Percentiles rank a stretch among this genome's conserved stretches.
Evolutionary conservation across 2,888 invertebrate genomes (phyloP).

Genomic region (Drosophila maculinotata): DNA sequence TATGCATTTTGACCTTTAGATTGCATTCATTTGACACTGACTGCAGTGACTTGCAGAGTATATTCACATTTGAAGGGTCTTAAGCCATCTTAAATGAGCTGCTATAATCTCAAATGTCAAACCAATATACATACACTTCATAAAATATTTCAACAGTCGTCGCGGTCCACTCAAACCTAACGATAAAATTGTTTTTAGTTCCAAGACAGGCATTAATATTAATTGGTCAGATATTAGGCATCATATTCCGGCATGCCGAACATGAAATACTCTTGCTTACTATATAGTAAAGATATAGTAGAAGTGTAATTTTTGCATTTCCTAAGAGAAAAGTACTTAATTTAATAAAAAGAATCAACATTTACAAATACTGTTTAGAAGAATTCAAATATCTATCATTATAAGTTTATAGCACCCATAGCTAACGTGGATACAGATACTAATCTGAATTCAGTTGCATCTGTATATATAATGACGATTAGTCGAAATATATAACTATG

Average conservation of each 20-base stretch:
- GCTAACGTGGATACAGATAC: neutral
- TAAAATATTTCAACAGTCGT: no score
- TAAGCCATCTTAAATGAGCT: neutral
- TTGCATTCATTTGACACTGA: neutral
- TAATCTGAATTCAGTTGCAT: neutral
- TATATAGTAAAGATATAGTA: neutral
- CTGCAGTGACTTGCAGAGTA: neutral
- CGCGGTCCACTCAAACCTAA: slow-evolving; percentile 9
- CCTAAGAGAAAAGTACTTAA: no score
- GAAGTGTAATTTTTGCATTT: no score
- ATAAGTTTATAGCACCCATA: neutral
- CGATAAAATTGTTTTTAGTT: no score
- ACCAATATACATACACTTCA: slow-evolving; percentile 14
- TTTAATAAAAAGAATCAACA: neutral
- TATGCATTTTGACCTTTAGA: neutral
- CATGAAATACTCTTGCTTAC: slow-evolving; percentile 5
- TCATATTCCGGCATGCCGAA: neutral
- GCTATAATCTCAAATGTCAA: slow-evolving; percentile 19
- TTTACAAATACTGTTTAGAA: neutral
- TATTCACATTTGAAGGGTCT: neutral
- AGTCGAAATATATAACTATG: neutral
- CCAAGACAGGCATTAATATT: neutral
- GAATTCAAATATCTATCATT: neutral
- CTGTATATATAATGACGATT: neutral
- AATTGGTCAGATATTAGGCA: slow-evolving; percentile 2